phyloP scores from a whole-genome alignment of 2,888 invertebrate genomes.

The Endotricha flammealis region DNA sequence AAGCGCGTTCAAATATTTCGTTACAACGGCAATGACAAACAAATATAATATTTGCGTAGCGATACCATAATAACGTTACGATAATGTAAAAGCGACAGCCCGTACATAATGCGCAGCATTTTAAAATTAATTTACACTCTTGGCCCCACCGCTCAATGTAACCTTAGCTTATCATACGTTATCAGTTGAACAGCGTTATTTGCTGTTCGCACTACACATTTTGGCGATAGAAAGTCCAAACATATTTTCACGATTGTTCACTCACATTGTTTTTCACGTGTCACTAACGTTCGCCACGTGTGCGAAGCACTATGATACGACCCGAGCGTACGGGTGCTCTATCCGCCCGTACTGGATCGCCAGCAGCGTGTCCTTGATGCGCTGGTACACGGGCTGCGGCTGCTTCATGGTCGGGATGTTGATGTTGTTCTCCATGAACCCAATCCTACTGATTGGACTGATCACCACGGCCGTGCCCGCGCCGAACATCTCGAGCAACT shows the following conservation, averaged over 20 bases:
- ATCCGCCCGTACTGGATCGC: slow-evolving; percentile 95
- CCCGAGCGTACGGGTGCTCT: slow-evolving; percentile 87
- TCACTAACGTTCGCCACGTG: slow-evolving; percentile 18
- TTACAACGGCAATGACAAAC: slow-evolving; percentile 26
- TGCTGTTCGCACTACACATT: slow-evolving; percentile 33
- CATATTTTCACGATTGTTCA: slow-evolving; percentile 24
- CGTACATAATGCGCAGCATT: slow-evolving; percentile 32
- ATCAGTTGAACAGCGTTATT: slow-evolving; percentile 39
- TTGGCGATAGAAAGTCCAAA: slow-evolving; percentile 36
- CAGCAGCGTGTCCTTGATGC: slow-evolving; percentile 85
- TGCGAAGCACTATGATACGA: slow-evolving; percentile 50
- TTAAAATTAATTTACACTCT: slow-evolving; percentile 10
- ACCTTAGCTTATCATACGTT: slow-evolving; percentile 39
- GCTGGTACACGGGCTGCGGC: slow-evolving; percentile 83
- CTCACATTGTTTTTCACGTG: slow-evolving; percentile 25
- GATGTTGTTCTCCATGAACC: slow-evolving; percentile 84
- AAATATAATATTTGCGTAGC: slow-evolving; percentile 26
- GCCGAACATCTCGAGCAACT: slow-evolving; percentile 97
- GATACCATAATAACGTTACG: slow-evolving; percentile 22
- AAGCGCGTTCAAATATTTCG: slow-evolving; percentile 1
- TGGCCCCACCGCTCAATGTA: slow-evolving; percentile 26
- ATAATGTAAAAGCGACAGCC: slow-evolving; percentile 31
- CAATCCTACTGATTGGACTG: slow-evolving; percentile 92
- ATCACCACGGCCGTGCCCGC: slow-evolving; percentile 98
- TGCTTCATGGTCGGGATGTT: slow-evolving; percentile 86